Evolutionary conservation across 2,797 vertebrate species (phyloP).

Genomic region (Ceryle rudis): DNA sequence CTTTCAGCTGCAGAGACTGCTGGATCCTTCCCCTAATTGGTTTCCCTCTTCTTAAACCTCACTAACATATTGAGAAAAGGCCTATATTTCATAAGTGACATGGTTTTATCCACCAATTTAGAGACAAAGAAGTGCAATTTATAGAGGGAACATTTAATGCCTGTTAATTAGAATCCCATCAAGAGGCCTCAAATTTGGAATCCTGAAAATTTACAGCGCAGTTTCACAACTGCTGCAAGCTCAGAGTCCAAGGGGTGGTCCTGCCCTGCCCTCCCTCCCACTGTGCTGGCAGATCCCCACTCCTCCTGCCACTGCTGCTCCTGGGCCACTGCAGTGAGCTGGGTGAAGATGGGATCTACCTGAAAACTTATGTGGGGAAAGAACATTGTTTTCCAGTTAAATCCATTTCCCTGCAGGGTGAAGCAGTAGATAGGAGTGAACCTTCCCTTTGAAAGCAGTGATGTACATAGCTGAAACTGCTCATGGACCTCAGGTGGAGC

Average conservation of each 20-base stretch:
- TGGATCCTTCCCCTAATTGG: constrained; percentile 17
- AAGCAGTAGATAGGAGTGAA: neutral
- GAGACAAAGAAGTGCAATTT: constrained; percentile 55
- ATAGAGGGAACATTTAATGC: constrained; percentile 43
- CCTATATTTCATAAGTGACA: constrained; percentile 36
- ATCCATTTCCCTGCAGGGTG: neutral
- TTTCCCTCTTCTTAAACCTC: constrained; percentile 7
- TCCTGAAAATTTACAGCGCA: neutral
- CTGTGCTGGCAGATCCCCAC: neutral
- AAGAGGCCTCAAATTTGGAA: neutral
- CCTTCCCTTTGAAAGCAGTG: neutral
- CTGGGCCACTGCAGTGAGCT: accelerated
- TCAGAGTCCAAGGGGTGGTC: neutral
- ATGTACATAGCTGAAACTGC: accelerated
- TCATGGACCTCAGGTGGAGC: neutral
- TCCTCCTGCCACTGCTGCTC: neutral
- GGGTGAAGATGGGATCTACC: neutral
- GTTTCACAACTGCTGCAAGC: neutral
- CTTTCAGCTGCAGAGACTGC: neutral
- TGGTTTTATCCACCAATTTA: constrained; percentile 54
- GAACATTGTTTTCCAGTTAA: neutral
- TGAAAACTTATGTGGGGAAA: neutral
- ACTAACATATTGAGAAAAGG: neutral
- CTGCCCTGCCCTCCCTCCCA: neutral
- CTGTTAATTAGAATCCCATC: constrained; percentile 49